Base-by-base conservation (phyloP, 23 tunicate species). In the Diplosoma virens region DNA sequence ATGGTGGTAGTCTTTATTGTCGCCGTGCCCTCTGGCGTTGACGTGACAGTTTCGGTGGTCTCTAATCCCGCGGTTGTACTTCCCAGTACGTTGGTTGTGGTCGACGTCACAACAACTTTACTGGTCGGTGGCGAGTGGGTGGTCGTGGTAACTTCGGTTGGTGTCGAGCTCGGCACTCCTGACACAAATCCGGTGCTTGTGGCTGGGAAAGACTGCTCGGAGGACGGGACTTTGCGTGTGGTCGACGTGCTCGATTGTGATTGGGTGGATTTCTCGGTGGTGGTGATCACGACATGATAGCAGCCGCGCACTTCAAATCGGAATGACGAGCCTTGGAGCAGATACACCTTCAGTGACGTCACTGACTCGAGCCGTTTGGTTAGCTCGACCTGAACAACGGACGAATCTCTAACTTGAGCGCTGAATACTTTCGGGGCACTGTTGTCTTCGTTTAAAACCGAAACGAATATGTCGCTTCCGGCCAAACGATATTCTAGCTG, bases 261-360 rank as follows among this genome's bases (percentile, higher is more conserved):
- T 34, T 78, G 77, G 32, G 75, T 83, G 11, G 30, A 18, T 16
- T 17, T 61, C 2, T 32, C 48, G 7, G 96, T 89, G 4, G 96
- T 89, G 23, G 89, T 72, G 0, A 45, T 60, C 18, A 83, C 77
- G 11, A 72, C 5, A 26, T 31, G 21, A 61, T 68, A 89, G 73
- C 96, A 89, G 20, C 96, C 96, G 30, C 55, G 53, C 9, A 83
- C 18, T 35, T 79, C 96, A 64, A 89, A 16, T 53, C 83, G 46
- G 41, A 89, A 6, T 2, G 96, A 84, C 18, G 96, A 84, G 4
- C 7, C 61, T 5, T 17, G 46, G 56, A 29, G 55, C 96, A 81
- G 83, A 24, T 48, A 58, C 26, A 37, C 52, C 54, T 58, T 71
- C 25, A 89, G 6, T 1, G 80, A 58, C 22, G 79, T 78, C 0